A percentile compares a stretch with the other conserved stretches of the same genome.
Conservation (phyloP, 2,888 invertebrate species). For the Eupithecia inturbata region DNA sequence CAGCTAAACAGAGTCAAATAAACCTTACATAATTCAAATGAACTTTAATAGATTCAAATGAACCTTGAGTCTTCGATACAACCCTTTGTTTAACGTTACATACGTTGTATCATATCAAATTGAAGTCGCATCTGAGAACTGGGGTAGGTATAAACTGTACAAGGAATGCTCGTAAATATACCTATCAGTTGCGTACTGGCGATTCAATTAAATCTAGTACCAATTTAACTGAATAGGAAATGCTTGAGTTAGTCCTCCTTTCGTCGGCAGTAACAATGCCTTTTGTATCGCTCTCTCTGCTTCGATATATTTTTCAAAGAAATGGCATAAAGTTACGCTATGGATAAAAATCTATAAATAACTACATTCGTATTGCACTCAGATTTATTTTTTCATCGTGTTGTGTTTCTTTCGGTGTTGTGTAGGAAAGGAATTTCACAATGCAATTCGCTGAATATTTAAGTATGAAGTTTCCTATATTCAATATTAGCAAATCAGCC, state of each 20-base stretch:
- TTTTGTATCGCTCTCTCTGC: neutral
- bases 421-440: neutral
- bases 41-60: conserved; percentile 2
- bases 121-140: neutral
- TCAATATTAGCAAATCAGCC: neutral
- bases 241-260: neutral
- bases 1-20: neutral
- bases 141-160: neutral
- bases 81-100: no score
- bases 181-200: neutral
- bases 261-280: neutral
- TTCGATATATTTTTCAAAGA: neutral
- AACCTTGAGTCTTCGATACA: no score
- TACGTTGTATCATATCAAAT: neutral
- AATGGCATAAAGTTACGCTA: neutral
- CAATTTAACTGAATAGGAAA: neutral
- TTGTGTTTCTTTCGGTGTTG: no score
- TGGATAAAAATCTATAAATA: neutral
- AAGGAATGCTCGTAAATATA: neutral
- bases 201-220: neutral
- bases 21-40: neutral
- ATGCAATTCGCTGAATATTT: neutral
- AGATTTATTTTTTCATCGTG: neutral
- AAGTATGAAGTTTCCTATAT: neutral
- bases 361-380: neutral